Percentiles rank a stretch among this genome's conserved stretches.
Conservation (phyloP, 2,797 vertebrate species). For the Merluccius polli region DNA sequence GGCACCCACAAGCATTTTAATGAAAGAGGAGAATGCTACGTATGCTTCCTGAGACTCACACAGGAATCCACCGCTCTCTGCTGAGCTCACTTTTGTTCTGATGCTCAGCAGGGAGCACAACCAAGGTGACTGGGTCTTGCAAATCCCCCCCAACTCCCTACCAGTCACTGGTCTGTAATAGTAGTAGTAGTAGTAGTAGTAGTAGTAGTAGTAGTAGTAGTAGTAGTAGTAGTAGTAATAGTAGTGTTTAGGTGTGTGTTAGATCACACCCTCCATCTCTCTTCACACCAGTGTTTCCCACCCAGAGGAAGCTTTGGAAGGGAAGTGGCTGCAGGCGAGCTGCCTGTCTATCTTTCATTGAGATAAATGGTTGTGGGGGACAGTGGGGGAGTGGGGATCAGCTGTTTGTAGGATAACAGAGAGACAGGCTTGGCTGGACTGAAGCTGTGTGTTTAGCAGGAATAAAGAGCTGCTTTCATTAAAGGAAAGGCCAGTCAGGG, state of each 20-base stretch:
- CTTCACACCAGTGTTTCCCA: conserved; percentile 29
- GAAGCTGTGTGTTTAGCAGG: conserved; percentile 9
- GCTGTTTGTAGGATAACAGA: conserved; percentile 15
- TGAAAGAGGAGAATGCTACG: neutral
- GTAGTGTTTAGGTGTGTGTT: neutral
- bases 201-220: neutral
- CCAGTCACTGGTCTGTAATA: too few species aligned
- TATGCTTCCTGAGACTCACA: neutral
- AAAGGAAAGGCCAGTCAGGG: conserved; percentile 21
- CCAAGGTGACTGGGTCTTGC: neutral
- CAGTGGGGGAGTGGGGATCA: neutral
- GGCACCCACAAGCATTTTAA: neutral
- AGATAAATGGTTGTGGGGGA: conserved; percentile 9
- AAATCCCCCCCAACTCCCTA: too few species aligned
- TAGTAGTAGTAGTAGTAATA: neutral
- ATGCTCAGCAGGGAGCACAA: too few species aligned
- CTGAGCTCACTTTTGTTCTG: too few species aligned
- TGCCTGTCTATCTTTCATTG: conserved; percentile 47
- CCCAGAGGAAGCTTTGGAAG: conserved; percentile 68
- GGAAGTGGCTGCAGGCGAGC: conserved; percentile 61
- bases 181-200: neutral
- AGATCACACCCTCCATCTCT: neutral
- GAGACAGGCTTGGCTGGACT: conserved; percentile 5
- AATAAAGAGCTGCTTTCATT: conserved; percentile 31
- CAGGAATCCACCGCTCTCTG: neutral